phyloP scores from a whole-genome alignment of 2,888 invertebrate genomes.

The Torymus aiolomorphi region DNA sequence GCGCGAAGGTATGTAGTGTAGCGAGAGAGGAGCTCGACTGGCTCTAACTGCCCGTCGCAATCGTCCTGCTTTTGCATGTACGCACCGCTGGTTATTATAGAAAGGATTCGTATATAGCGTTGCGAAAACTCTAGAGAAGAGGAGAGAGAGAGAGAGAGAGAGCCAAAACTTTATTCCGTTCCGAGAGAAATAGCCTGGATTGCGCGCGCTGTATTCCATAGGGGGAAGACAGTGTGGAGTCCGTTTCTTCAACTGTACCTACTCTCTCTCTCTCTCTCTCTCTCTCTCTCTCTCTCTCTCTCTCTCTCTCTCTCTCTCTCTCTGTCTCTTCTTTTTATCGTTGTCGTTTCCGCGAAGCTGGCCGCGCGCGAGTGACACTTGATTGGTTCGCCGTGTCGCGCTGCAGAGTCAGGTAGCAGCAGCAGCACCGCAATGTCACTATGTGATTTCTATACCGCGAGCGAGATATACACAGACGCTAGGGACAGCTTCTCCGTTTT shows the following conservation, averaged over 20 bases:
- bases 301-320: conserved; percentile 18
- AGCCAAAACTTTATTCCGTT: conserved; percentile 43
- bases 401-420: too few species aligned
- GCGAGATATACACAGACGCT: too few species aligned
- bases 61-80: conserved; percentile 43
- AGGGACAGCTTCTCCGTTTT: too few species aligned
- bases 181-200: conserved; percentile 10
- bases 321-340: neutral
- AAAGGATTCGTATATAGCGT: conserved; percentile 1
- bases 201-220: conserved; percentile 26
- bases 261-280: conserved; percentile 18
- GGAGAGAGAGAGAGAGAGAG: too few species aligned
- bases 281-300: conserved; percentile 14
- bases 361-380: neutral
- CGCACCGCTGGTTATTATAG: conserved; percentile 10
- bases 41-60: conserved; percentile 34
- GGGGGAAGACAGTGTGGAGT: neutral
- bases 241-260: neutral
- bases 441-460: too few species aligned
- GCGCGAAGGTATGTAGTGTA: neutral
- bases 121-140: too few species aligned
- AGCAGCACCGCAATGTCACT: too few species aligned
- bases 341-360: neutral
- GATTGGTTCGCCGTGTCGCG: neutral
- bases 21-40: conserved; percentile 1